These are phyloP conservation scores for Dicyrtoma fusca DNA, from an alignment of 2,888 invertebrate species.

Conservation along the genomic window DNA sequence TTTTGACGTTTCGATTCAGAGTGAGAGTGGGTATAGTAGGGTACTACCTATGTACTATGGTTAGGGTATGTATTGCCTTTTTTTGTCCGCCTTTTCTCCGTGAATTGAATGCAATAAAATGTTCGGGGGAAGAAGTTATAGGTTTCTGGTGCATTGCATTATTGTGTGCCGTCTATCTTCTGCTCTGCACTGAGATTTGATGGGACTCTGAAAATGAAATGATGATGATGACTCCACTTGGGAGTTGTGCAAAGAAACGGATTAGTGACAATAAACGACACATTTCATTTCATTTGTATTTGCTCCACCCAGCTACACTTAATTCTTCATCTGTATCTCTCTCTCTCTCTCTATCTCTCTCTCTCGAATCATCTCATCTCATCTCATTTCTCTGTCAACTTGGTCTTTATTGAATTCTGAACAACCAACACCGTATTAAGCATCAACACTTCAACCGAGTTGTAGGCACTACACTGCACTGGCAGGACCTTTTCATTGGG, in stretches of 20 bases:
- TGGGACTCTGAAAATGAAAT: background rate
- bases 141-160: too few relatives aligned
- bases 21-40: too few relatives aligned
- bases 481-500: too few relatives aligned
- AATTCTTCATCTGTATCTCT: too few relatives aligned
- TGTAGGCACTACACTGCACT: too few relatives aligned
- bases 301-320: background rate
- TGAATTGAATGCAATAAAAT: conserved; percentile 5
- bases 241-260: conserved; percentile 18
- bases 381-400: conserved; percentile 7
- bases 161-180: too few relatives aligned
- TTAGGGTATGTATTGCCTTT: background rate
- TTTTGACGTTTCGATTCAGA: too few relatives aligned
- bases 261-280: conserved; percentile 22
- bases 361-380: conserved; percentile 1
- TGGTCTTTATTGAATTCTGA: conserved; percentile 8
- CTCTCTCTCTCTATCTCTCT: background rate
- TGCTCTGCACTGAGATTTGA: too few relatives aligned
- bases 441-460: too few relatives aligned
- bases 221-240: conserved; percentile 20
- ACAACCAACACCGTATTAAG: background rate
- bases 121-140: background rate
- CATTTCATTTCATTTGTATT: conserved; percentile 19
- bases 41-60: too few relatives aligned
- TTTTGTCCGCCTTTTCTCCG: conserved; percentile 1